These are phyloP conservation scores for Eurypyga helias DNA, from an alignment of 2,113 vertebrate species.

Conservation along the genomic window DNA sequence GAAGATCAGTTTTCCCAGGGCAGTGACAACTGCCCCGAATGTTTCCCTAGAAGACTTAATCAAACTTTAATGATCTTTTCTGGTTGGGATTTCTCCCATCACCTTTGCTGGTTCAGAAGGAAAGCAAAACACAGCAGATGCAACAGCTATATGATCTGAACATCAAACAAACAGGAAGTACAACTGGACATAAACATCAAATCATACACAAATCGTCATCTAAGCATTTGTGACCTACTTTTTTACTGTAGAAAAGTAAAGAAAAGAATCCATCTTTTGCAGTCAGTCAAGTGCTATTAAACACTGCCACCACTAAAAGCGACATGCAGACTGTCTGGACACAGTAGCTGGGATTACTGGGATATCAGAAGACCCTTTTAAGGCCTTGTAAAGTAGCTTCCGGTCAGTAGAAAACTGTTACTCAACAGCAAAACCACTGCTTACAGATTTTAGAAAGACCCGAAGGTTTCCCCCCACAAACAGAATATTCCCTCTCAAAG, in stretches of 20 bases:
- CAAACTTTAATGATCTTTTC: neutral
- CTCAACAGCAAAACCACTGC: neutral
- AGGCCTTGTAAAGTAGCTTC: neutral
- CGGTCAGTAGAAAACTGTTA: neutral
- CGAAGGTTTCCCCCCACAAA: rapidly evolving
- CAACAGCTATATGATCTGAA: neutral
- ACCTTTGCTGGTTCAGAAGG: neutral
- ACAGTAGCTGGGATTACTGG: neutral
- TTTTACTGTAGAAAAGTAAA: neutral
- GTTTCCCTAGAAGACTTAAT: neutral
- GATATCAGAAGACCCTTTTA: neutral
- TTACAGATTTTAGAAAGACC: neutral
- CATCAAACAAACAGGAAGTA: neutral
- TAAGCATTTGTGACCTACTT: neutral
- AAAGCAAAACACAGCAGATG: neutral
- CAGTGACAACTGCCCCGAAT: neutral
- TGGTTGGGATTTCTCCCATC: neutral
- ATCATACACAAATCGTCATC: neutral
- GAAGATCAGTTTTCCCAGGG: neutral
- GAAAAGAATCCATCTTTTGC: too few relatives aligned
- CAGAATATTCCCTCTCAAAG: neutral
- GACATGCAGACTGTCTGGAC: neutral
- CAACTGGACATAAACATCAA: neutral
- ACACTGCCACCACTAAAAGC: neutral
- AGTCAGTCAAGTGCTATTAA: neutral